Evolutionary conservation across 2,797 vertebrate species (phyloP), one percentile per base, ranked within the genome.

Genomic region (Cichlasoma orientale): DNA sequence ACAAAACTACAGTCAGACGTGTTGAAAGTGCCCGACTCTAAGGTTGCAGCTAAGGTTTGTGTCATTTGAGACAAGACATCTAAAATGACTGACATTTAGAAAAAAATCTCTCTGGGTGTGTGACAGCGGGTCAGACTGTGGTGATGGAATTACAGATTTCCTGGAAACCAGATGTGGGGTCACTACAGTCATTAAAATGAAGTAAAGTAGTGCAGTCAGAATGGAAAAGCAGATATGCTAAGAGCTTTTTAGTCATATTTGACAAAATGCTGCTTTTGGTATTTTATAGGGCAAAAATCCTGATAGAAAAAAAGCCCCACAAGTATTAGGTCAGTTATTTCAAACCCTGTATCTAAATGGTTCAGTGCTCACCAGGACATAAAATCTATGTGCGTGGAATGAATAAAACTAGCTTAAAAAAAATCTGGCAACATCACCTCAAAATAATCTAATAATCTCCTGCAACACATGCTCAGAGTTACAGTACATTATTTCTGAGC

Each of bases 81-180:
- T 16, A 27, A 78, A 56, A 72, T 58, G 73, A 72, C 25, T 83
- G 56, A 80, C 53, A 80, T 85, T 82, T 68, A 27, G n/a, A 27
- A 55, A 9, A 75, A 69, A 79, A 44, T 82, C 63, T 54, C 7
- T 73, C 21, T 56, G 38, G 36, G 8, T 70, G n/a, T 19, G 31
- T 23, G 44, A 29, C 47, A 7, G 7, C 47, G 55, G 63, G 54
- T 77, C 71, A 79, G 58, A 27, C 21, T 44, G 52, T 18, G 12
- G n/a, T 4, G 29, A 18, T 9, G n/a, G n/a, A 12, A 23, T 56
- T 55, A 52, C 3, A n/a, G 4, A 69, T 55, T 70, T 77, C 25
- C n/a, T 16, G 47, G 63, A 58, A 80, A 80, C 2, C 9, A 14
- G 23, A 41, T 53, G 59, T 56, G 50, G 47, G 58, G 11, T 77